Percentiles rank a stretch among this genome's conserved stretches.
Conservation (phyloP, 30 jellyfish, hydroid and myxozoan species). For the Turritopsis dohrnii region DNA sequence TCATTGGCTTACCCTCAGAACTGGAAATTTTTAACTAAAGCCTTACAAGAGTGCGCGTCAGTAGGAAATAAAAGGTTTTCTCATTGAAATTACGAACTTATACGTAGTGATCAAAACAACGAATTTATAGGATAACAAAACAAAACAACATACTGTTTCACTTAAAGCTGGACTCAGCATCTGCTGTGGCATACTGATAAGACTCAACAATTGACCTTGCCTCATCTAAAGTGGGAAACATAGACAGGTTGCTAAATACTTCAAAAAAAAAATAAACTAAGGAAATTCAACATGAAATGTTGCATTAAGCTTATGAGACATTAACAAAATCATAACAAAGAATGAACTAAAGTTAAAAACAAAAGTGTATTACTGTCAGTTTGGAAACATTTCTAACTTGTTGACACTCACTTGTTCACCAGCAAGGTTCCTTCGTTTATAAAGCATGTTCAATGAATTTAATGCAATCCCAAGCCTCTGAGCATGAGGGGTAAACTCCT, state of each 20-base stretch:
- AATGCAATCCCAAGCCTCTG: conserved; percentile 91
- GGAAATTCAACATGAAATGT: too few relatives aligned
- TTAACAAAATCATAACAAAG: too few relatives aligned
- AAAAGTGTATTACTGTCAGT: too few relatives aligned
- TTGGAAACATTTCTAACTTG: too few relatives aligned
- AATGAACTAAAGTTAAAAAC: too few relatives aligned
- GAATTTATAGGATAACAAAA: conserved; percentile 3
- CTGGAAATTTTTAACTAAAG: neutral
- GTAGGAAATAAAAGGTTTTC: too few relatives aligned
- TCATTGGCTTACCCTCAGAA: too few relatives aligned
- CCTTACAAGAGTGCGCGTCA: neutral
- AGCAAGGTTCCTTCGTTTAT: conserved; percentile 47
- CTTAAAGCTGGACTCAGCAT: conserved; percentile 89
- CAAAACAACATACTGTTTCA: conserved; percentile 82
- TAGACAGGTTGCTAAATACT: too few relatives aligned
- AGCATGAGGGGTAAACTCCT: conserved; percentile 92
- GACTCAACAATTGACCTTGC: conserved; percentile 72
- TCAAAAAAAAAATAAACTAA: too few relatives aligned
- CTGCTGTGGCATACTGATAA: conserved; percentile 74
- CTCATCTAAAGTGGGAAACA: conserved; percentile 94
- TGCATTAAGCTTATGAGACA: too few relatives aligned
- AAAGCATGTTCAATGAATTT: conserved; percentile 54
- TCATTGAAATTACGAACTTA: too few relatives aligned
- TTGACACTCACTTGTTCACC: conserved; percentile 85
- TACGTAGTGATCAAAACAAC: too few relatives aligned